These are phyloP conservation scores for Porites australiensis DNA, from an alignment of 64 coral and sea anemone species.

Conservation along the genomic window DNA sequence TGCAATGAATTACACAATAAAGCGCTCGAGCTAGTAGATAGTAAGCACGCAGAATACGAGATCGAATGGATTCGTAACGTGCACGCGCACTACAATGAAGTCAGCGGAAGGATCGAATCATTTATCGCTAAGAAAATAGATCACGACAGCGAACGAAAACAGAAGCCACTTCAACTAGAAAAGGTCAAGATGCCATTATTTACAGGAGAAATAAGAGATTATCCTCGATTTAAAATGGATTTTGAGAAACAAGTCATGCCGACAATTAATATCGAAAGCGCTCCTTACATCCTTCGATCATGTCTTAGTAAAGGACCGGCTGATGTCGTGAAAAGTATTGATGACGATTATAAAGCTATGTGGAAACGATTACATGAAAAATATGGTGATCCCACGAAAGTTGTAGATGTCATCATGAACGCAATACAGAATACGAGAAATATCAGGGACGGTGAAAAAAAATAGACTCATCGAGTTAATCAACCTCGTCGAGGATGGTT, in stretches of 20 bases:
- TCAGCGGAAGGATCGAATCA: constrained; percentile 44
- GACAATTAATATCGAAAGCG: constrained; percentile 31
- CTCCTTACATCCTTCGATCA: constrained; percentile 54
- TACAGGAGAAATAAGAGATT: constrained; percentile 50
- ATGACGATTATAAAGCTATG: background rate
- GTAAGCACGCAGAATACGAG: background rate
- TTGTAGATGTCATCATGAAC: constrained; percentile 33
- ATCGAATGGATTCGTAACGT: constrained; percentile 54
- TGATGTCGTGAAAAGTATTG: constrained; percentile 3
- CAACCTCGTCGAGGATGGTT: constrained; percentile 10
- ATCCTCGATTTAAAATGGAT: constrained; percentile 60
- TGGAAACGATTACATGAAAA: constrained; percentile 5
- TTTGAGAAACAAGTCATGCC: constrained; percentile 70
- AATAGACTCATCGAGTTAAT: constrained; percentile 33
- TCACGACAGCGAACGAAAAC: background rate
- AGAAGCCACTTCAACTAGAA: constrained; percentile 54
- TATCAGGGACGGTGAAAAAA: constrained; percentile 40
- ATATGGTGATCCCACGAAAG: constrained; percentile 38
- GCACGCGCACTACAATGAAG: constrained; percentile 48
- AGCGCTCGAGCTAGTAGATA: constrained; percentile 26
- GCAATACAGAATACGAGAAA: constrained; percentile 18
- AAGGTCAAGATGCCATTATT: constrained; percentile 74
- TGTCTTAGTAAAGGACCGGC: background rate
- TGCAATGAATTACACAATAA: constrained; percentile 23
- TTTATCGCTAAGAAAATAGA: constrained; percentile 17